A percentile compares a stretch with the other conserved stretches of the same genome.
Conservation (phyloP, 2,797 vertebrate species). For the Alfaro cultratus region DNA sequence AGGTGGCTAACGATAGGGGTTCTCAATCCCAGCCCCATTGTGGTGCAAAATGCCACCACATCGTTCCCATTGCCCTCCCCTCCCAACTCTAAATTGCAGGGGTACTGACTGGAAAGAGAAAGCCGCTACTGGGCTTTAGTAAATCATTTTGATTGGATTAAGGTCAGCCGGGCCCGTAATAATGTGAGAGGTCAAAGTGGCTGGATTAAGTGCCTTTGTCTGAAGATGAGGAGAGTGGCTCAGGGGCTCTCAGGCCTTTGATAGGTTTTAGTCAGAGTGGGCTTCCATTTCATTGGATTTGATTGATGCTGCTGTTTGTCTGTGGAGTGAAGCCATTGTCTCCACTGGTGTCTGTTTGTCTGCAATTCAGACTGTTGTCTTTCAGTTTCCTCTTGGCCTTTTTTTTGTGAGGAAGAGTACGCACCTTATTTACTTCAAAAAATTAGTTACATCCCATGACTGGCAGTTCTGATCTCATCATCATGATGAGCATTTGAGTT, state of each 20-base stretch:
- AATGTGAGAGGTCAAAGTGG: constrained; percentile 93
- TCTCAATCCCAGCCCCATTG: constrained; percentile 83
- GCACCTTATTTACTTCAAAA: constrained; percentile 49
- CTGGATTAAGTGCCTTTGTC: constrained; percentile 93
- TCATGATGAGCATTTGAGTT: constrained; percentile 24
- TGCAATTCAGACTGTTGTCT: constrained; percentile 72
- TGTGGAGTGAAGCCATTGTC: constrained; percentile 73
- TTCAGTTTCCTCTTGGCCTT: constrained; percentile 77
- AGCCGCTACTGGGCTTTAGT: constrained; percentile 84
- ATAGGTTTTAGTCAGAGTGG: constrained; percentile 79
- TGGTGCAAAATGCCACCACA: constrained; percentile 86
- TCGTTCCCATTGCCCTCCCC: constrained; percentile 74
- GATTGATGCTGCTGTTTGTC: constrained; percentile 81
- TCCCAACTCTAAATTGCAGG: constrained; percentile 76
- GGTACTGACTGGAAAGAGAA: constrained; percentile 77
- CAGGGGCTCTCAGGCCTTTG: constrained; percentile 78
- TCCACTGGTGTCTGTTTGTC: constrained; percentile 79
- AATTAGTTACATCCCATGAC: constrained; percentile 62
- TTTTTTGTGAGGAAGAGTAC: constrained; percentile 63
- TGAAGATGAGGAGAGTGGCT: constrained; percentile 75
- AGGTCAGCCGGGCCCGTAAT: constrained; percentile 92
- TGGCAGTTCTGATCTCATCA: constrained; percentile 43
- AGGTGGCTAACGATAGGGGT: constrained; percentile 87
- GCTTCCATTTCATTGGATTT: constrained; percentile 80
- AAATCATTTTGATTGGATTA: constrained; percentile 99